Evolutionary conservation across 2,113 vertebrate genomes (phyloP), one percentile per base, ranked within the genome.

Genomic region (Pseudorectes ferrugineus): DNA sequence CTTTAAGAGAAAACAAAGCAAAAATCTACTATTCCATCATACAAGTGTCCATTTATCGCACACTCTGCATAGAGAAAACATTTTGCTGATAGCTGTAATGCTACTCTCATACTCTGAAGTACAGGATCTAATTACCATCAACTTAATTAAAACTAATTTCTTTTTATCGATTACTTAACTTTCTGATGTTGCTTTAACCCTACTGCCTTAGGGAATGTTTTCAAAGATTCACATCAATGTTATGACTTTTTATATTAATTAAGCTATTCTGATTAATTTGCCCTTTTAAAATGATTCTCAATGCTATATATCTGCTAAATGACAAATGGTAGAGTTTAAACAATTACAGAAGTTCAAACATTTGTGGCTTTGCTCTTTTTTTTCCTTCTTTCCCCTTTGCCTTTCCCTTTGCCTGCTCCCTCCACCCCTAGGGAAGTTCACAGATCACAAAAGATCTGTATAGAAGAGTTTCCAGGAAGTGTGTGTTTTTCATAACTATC

Each of bases 111-210:
- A 88, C 45, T 46, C 73, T 57, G 29, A 95, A 88, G 74, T 36
- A 88, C 35, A 85, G 52, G 33, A 82, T 71, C 55, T 90, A 95
- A 95, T 90, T 91, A 83, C n/a, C 73, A 95, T 91, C 57, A 88
- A 92, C 48, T 89, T 93, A 92, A 97, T 92, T 92, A 86, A 78
- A 96, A 91, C 59, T 70, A 68, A 68, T 94, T 93, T 94, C 58
- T 89, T 96, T 82, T 87, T 92, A 96, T 93, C 1, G 88, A 97
- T 96, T 94, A 84, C 51, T 90, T 92, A 94, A 73, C 51, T 85
- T 89, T 82, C 48, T 83, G 58, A 46, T 88, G 49, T 49, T 91
- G 58, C 31, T 88, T 51, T 76, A 82, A 73, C 26, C 24, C 29
- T 83, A 43, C 11, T 40, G 78, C 81, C 93, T 72, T 45, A 85